phyloP scores from a whole-genome alignment of 1,140 invertebrate genomes.

The Drosophila ercepeae region DNA sequence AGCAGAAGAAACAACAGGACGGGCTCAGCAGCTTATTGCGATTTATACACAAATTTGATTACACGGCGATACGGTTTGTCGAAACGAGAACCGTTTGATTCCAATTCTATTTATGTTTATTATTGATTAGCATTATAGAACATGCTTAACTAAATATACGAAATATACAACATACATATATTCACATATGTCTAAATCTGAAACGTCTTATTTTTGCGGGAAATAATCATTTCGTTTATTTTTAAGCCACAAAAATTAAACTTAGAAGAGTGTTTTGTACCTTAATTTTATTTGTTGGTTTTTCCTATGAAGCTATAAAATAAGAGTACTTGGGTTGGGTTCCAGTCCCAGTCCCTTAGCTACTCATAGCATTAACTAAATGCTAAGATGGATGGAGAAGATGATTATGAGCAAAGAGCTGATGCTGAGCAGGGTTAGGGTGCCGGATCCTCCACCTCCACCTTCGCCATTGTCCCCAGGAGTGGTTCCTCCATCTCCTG shows the following conservation, averaged over 20 bases:
- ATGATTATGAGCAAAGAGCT: constrained; percentile 48
- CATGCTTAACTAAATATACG: constrained; percentile 81
- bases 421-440: constrained; percentile 44
- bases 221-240: no score
- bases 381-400: constrained; percentile 36
- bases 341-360: no score
- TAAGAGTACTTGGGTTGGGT: no score
- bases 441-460: constrained; percentile 33
- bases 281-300: no score
- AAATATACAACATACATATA: constrained; percentile 70
- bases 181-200: constrained; percentile 13
- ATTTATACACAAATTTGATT: constrained; percentile 17
- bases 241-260: no score
- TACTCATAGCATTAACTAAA: constrained; percentile 11
- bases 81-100: constrained; percentile 49
- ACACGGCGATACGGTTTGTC: constrained; percentile 31
- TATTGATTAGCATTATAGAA: constrained; percentile 74
- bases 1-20: constrained; percentile 1
- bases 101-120: constrained; percentile 69
- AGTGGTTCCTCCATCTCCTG: background rate
- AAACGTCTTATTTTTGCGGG: no score
- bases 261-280: no score
- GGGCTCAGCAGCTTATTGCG: constrained; percentile 15
- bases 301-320: no score
- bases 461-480: constrained; percentile 2